Evolutionary conservation across 2,797 vertebrate species (phyloP).

Genomic region (Apogon hyalosoma): DNA sequence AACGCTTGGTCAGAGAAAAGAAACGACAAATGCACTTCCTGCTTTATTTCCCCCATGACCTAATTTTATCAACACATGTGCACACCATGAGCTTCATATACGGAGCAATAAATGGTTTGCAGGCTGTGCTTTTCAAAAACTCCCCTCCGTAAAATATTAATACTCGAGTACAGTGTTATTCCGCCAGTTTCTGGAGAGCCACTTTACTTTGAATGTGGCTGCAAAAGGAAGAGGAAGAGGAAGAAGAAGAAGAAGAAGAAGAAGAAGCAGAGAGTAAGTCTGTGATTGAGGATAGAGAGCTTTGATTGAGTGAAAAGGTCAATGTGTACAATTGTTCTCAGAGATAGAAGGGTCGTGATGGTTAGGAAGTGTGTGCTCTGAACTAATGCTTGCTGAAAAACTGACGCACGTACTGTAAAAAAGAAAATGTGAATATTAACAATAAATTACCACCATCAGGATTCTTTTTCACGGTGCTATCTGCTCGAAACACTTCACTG

Average conservation of each 20-base stretch:
- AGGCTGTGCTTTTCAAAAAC: slow-evolving; percentile 20
- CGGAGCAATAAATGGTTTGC: slow-evolving; percentile 16
- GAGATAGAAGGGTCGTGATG: slow-evolving; percentile 37
- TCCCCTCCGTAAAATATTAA: slow-evolving; percentile 41
- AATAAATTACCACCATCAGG: neutral
- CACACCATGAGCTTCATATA: neutral
- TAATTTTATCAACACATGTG: slow-evolving; percentile 28
- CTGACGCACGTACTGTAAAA: slow-evolving; percentile 9
- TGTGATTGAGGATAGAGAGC: slow-evolving; percentile 8
- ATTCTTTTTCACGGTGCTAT: neutral
- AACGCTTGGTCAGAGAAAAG: slow-evolving; percentile 20
- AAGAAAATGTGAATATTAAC: neutral
- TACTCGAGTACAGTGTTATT: slow-evolving; percentile 25
- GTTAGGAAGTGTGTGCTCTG: slow-evolving; percentile 16
- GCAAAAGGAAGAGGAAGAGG: slow-evolving; percentile 50
- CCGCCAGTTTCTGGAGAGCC: slow-evolving; percentile 31
- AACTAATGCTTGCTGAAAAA: slow-evolving; percentile 6
- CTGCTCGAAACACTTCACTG: too few relatives aligned
- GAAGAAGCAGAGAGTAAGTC: neutral
- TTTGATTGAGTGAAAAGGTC: slow-evolving; percentile 58
- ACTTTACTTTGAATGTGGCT: slow-evolving; percentile 45
- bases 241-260: too few relatives aligned
- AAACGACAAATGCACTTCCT: neutral
- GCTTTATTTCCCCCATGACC: slow-evolving; percentile 16
- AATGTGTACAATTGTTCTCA: slow-evolving; percentile 34